Evolutionary conservation across 2,888 invertebrate species (phyloP).

Genomic region (Drosophila diplacantha): DNA sequence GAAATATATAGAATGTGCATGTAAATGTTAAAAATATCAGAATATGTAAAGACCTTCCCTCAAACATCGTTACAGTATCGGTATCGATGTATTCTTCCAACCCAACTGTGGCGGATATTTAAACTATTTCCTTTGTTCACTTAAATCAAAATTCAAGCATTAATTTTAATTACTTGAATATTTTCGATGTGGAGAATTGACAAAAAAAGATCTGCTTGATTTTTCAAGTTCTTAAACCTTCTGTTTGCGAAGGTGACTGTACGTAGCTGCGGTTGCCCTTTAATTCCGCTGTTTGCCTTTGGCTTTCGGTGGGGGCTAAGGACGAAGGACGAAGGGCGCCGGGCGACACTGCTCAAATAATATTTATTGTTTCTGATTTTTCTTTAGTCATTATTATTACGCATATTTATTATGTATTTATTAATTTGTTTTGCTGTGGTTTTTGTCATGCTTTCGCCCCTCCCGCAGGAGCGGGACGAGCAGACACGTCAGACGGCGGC

Average conservation of each 20-base stretch:
- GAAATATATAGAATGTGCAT: no score
- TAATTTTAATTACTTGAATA: no score
- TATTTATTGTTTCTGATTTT: constrained; percentile 70
- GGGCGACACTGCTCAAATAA: constrained; percentile 57
- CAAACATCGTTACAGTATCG: no score
- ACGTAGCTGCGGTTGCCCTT: constrained; percentile 4
- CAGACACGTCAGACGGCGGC: constrained; percentile 20
- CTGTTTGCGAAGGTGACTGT: neutral
- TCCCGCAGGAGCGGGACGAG: constrained; percentile 4
- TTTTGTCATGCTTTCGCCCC: constrained; percentile 26
- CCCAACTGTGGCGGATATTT: no score
- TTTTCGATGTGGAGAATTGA: fast-evolving
- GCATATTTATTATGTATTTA: constrained; percentile 60
- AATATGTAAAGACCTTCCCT: no score
- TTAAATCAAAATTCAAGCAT: no score
- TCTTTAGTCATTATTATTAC: constrained; percentile 68
- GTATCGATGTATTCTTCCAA: no score
- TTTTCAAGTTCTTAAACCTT: neutral
- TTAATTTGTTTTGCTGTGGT: constrained; percentile 66
- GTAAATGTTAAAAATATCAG: no score
- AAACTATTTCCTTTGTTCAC: no score
- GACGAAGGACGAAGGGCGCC: neutral
- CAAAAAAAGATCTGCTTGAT: neutral
- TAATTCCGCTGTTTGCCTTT: constrained; percentile 29
- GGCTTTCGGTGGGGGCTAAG: neutral